Evolutionary conservation across 2,113 vertebrate species (phyloP).

Genomic region (Sander vitreus): DNA sequence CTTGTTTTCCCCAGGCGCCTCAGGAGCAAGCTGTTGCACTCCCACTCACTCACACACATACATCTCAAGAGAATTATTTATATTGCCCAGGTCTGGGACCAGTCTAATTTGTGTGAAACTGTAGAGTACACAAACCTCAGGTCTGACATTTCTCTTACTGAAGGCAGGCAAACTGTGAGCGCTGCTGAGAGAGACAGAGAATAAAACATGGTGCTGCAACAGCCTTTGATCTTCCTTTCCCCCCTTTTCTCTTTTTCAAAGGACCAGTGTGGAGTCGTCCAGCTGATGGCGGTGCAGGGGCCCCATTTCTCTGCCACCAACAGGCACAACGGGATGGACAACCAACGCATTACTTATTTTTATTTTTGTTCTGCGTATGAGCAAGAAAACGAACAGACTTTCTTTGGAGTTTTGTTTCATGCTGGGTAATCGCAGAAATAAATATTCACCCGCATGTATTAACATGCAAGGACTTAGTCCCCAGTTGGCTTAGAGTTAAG

Average conservation of each 20-base stretch:
- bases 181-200: conserved; percentile 65
- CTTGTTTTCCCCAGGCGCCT: conserved; percentile 34
- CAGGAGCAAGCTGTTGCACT: conserved; percentile 56
- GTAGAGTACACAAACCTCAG: conserved; percentile 72
- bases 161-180: conserved; percentile 57
- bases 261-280: conserved; percentile 60
- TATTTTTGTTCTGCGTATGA: conserved; percentile 28
- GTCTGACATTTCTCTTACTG: conserved; percentile 71
- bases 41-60: conserved; percentile 36
- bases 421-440: conserved; percentile 66
- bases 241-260: conserved; percentile 74
- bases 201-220: conserved; percentile 77
- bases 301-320: conserved; percentile 50
- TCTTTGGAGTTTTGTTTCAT: conserved; percentile 65
- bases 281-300: conserved; percentile 41
- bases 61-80: conserved; percentile 76
- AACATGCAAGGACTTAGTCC: conserved; percentile 57
- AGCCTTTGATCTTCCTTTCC: conserved; percentile 74
- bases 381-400: conserved; percentile 18
- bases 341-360: conserved; percentile 44
- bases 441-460: conserved; percentile 63
- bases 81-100: conserved; percentile 74
- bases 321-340: conserved; percentile 13
- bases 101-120: conserved; percentile 75
- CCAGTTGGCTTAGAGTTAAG: conserved; percentile 46